These are phyloP conservation scores for Vidua macroura DNA, from an alignment of 2,113 vertebrate genomes.

Conservation along the genomic window DNA sequence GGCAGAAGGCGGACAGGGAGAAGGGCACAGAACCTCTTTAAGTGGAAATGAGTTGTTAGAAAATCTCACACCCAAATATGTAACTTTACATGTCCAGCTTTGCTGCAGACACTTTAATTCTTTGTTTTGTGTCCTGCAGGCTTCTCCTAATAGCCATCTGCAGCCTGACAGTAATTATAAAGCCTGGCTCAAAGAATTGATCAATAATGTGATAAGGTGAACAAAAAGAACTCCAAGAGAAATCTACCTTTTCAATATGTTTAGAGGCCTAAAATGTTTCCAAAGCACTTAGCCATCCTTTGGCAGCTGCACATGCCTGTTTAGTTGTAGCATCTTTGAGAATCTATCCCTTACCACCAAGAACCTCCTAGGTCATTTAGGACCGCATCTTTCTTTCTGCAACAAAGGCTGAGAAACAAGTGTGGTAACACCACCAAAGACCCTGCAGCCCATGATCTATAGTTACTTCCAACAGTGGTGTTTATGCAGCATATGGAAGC, in stretches of 20 bases:
- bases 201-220: neutral
- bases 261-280: neutral
- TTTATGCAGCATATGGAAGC: neutral
- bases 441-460: neutral
- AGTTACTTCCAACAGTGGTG: neutral
- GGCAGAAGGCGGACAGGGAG: neutral
- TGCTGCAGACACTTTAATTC: neutral
- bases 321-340: neutral
- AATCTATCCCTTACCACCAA: neutral
- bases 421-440: neutral
- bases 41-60: neutral
- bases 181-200: neutral
- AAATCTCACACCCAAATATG: neutral
- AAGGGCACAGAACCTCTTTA: neutral
- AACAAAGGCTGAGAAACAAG: neutral
- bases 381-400: neutral
- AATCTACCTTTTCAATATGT: neutral
- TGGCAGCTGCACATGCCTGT: neutral
- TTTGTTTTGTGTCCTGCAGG: neutral
- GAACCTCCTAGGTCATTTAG: neutral
- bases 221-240: neutral
- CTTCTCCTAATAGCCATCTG: neutral
- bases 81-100: neutral
- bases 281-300: neutral
- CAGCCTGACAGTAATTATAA: neutral